phyloP scores from a whole-genome alignment of 2,113 vertebrate genomes.

The Odocoileus hemionus region DNA sequence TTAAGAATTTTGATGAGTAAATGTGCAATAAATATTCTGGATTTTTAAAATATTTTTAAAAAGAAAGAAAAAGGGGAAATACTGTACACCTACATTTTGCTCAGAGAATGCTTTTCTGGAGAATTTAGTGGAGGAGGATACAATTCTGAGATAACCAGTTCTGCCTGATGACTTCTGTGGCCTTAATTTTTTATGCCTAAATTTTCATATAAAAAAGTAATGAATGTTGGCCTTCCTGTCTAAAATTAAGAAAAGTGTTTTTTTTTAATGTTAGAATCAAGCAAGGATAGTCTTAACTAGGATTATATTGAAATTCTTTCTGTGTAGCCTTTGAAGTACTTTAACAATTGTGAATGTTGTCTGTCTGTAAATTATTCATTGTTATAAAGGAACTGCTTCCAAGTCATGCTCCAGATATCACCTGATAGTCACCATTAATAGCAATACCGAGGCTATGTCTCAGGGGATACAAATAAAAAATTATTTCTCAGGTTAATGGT shows the following conservation, averaged over 20 bases:
- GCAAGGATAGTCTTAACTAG: not conserved
- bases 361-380: not conserved
- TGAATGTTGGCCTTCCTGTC: not conserved
- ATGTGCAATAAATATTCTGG: not conserved
- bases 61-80: not conserved
- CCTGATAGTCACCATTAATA: not conserved
- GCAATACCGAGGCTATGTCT: not conserved
- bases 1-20: not conserved
- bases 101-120: not conserved
- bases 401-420: not conserved
- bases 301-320: not conserved
- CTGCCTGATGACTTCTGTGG: not conserved
- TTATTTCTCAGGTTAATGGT: not conserved
- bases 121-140: not conserved
- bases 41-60: not conserved
- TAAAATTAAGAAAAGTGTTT: not conserved
- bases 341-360: not conserved
- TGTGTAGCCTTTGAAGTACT: conserved; percentile 4
- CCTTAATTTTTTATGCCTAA: not conserved
- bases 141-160: not conserved
- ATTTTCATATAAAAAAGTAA: not conserved
- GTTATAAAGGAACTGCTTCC: not conserved
- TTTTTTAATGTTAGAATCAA: not conserved
- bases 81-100: not conserved
- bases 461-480: not conserved